Evolutionary conservation across 2,888 invertebrate genomes (phyloP).

Genomic region (Pristionchus japonicus): DNA sequence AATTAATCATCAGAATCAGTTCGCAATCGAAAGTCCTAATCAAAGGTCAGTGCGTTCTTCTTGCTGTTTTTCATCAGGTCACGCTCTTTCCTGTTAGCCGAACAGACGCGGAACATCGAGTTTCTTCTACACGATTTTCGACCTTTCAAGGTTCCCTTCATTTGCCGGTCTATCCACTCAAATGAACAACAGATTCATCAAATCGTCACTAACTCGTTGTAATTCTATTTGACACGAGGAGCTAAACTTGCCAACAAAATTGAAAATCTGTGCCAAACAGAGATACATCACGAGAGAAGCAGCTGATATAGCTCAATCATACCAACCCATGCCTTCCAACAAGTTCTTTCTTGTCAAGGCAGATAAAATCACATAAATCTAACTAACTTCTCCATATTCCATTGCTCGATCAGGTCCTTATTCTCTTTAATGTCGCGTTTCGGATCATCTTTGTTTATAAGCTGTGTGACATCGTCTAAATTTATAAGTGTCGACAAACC

Average conservation of each 20-base stretch:
- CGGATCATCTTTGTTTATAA: slow-evolving; percentile 8
- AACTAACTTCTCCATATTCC: background rate
- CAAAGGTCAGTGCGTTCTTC: background rate
- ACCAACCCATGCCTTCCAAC: too few species aligned
- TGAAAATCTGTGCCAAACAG: background rate
- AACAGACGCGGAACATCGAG: slow-evolving; percentile 15
- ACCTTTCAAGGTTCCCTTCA: slow-evolving; percentile 10
- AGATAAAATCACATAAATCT: too few species aligned
- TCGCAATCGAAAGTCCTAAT: background rate
- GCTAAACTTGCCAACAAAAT: background rate
- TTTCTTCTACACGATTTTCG: background rate
- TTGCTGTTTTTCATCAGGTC: too few species aligned
- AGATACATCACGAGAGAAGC: background rate
- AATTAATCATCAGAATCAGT: too few species aligned
- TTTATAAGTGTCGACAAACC: too few species aligned
- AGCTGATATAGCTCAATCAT: too few species aligned
- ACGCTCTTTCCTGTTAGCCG: background rate
- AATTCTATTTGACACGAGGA: background rate
- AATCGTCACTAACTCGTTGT: slow-evolving; percentile 1
- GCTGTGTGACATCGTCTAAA: slow-evolving; percentile 11
- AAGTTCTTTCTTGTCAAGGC: too few species aligned
- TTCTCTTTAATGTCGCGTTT: background rate
- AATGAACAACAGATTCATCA: slow-evolving; percentile 8
- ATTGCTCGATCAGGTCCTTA: background rate
- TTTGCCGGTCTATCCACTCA: background rate